phyloP scores from a whole-genome alignment of 2,113 vertebrate genomes.

The Neopipo cinnamomea region DNA sequence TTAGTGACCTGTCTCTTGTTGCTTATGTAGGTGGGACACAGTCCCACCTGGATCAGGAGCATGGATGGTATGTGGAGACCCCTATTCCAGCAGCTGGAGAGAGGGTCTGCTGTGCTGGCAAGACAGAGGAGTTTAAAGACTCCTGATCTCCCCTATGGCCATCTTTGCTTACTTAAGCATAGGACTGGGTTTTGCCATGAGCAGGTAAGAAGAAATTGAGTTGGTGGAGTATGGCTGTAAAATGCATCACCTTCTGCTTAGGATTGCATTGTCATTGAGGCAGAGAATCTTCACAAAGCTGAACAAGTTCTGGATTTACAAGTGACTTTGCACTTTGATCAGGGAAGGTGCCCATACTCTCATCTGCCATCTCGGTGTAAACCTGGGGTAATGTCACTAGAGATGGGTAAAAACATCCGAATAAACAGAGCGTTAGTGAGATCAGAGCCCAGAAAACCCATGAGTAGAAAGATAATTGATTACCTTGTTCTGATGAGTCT shows the following conservation, averaged over 20 bases:
- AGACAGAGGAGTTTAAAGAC: background rate
- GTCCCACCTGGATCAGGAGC: accelerated
- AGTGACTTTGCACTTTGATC: accelerated
- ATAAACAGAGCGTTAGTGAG: background rate
- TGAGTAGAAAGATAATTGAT: background rate
- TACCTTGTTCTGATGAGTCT: background rate
- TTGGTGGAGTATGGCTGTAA: background rate
- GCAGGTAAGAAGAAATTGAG: background rate
- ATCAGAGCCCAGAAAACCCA: accelerated
- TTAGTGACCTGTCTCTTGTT: background rate
- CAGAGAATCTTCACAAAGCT: background rate
- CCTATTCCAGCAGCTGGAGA: background rate
- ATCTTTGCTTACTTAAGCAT: accelerated
- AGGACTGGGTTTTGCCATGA: background rate
- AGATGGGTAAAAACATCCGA: background rate
- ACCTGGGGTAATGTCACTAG: accelerated
- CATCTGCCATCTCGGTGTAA: background rate
- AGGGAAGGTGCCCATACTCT: background rate
- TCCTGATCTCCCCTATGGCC: background rate
- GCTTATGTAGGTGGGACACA: accelerated
- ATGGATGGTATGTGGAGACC: accelerated
- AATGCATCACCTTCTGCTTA: background rate
- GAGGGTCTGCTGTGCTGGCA: background rate
- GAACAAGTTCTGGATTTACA: background rate
- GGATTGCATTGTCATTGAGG: background rate